Percentiles rank a stretch among this genome's conserved stretches.
Evolutionary conservation across 2,113 vertebrate genomes (phyloP).

Genomic region (Scomber colias): DNA sequence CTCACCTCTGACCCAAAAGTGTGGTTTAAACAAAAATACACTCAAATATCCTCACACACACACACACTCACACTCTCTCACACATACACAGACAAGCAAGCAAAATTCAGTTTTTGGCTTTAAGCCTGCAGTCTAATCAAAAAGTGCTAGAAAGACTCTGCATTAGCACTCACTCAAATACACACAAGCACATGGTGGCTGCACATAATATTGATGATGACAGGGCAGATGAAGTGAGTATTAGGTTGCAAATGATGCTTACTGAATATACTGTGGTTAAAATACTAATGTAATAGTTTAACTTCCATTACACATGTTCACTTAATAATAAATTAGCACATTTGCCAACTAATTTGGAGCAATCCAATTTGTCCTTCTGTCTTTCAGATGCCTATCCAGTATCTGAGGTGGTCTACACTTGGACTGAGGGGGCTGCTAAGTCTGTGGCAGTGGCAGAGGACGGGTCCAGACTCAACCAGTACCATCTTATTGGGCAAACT

Average conservation of each 20-base stretch:
- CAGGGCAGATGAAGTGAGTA: background rate
- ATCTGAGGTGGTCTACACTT: constrained; percentile 96
- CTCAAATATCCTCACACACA: constrained; percentile 21
- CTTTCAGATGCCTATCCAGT: constrained; percentile 94
- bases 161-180: background rate
- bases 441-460: constrained; percentile 97
- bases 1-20: constrained; percentile 65
- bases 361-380: constrained; percentile 3
- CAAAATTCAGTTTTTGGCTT: constrained; percentile 27
- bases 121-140: constrained; percentile 47
- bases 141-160: constrained; percentile 40
- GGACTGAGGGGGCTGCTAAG: constrained; percentile 89
- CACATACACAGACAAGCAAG: background rate
- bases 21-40: constrained; percentile 57
- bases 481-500: constrained; percentile 92
- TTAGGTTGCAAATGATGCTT: background rate
- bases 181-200: background rate
- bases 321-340: background rate
- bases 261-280: background rate
- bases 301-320: background rate
- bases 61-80: background rate
- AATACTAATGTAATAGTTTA: background rate
- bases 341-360: background rate
- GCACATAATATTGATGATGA: constrained; percentile 1
- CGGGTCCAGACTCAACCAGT: constrained; percentile 96